These are phyloP conservation scores for Mycteria americana DNA, from an alignment of 2,797 vertebrate species.

Conservation along the genomic window DNA sequence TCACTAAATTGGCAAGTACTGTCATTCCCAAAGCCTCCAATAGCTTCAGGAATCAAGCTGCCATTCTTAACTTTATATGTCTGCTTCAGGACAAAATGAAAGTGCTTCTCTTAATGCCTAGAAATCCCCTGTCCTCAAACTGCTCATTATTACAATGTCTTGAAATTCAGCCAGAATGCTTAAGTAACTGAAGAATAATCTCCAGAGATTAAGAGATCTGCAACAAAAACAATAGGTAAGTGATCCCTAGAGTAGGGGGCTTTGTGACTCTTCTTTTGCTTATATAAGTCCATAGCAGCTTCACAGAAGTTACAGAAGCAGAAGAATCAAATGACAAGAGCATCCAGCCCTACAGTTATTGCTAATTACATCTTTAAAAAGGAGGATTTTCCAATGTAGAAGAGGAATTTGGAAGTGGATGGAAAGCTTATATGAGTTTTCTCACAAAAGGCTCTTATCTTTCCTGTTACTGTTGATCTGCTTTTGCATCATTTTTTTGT, in stretches of 20 bases:
- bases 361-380: conserved; percentile 27
- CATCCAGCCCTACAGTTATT: conserved; percentile 1
- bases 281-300: background rate
- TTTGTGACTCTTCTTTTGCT: conserved; percentile 3
- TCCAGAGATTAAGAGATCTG: conserved; percentile 40
- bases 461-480: background rate
- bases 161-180: conserved; percentile 23
- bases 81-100: conserved; percentile 20
- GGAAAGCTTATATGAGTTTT: background rate
- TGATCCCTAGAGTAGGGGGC: background rate
- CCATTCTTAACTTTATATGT: background rate
- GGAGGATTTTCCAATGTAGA: background rate
- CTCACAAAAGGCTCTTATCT: background rate
- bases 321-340: background rate
- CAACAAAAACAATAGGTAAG: conserved; percentile 21
- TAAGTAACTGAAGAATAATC: conserved; percentile 49
- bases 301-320: background rate
- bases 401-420: background rate
- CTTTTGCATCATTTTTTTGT: background rate
- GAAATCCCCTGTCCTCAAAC: conserved; percentile 12
- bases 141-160: background rate
- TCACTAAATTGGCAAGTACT: background rate
- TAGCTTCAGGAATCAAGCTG: conserved; percentile 29
- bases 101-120: background rate
- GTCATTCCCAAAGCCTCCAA: conserved; percentile 19